phyloP scores from a whole-genome alignment of 35 echinoderm and acorn worm genomes.

The Ptychodera flava region DNA sequence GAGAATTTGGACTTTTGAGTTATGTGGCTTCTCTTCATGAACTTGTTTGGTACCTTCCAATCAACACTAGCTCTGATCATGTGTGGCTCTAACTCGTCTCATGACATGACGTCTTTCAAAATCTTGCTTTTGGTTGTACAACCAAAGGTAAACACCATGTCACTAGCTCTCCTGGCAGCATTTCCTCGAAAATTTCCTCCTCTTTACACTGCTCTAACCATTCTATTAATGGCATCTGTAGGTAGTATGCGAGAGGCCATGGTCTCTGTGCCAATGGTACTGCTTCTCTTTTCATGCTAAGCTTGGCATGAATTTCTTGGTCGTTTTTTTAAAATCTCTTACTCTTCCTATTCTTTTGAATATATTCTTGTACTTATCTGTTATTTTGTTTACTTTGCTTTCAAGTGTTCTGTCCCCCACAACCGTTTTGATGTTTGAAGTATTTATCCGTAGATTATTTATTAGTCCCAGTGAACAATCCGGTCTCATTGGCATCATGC shows the following conservation, averaged over 20 bases:
- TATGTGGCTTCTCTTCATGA: constrained; percentile 52
- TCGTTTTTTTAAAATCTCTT: constrained; percentile 21
- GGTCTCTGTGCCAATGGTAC: constrained; percentile 49
- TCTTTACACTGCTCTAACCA: constrained; percentile 37
- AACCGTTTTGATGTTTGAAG: too few relatives aligned
- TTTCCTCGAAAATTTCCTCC: constrained; percentile 40
- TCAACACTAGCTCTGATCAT: constrained; percentile 62
- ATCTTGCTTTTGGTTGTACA: constrained; percentile 49
- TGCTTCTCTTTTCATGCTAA: constrained; percentile 45
- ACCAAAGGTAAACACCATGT: constrained; percentile 63
- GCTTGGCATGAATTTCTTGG: constrained; percentile 41
- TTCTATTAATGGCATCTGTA: constrained; percentile 54
- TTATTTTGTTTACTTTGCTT: too few relatives aligned
- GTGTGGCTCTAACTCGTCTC: constrained; percentile 35
- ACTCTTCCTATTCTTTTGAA: constrained; percentile 33
- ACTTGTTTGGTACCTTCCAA: constrained; percentile 38
- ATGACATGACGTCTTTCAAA: too few relatives aligned
- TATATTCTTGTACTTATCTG: constrained; percentile 10
- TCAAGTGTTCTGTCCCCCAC: too few relatives aligned
- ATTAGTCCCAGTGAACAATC: too few relatives aligned
- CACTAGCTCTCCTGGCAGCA: too few relatives aligned
- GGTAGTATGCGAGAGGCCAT: constrained; percentile 37
- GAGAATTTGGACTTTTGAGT: constrained; percentile 36
- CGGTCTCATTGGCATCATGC: too few relatives aligned
- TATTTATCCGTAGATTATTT: too few relatives aligned